Conservation (phyloP, 2,113 vertebrate species). For the Misgurnus anguillicaudatus region DNA sequence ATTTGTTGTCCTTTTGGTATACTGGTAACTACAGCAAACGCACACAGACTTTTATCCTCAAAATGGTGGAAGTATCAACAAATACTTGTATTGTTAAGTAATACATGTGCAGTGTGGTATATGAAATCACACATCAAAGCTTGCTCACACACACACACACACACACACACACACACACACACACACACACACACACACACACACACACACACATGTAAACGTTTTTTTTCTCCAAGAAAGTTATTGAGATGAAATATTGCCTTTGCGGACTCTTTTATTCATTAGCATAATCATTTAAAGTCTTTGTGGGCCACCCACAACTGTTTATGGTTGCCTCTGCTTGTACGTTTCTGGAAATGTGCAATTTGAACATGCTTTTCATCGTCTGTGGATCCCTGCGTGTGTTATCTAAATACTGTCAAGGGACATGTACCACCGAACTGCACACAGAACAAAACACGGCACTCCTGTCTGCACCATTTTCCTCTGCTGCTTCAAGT, state of each 20-base stretch:
- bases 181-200: too few species aligned
- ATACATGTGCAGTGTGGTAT: constrained; percentile 1
- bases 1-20: not conserved
- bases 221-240: constrained; percentile 30
- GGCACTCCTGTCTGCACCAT: constrained; percentile 25
- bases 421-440: constrained; percentile 49
- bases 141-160: constrained; percentile 20
- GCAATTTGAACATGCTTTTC: constrained; percentile 58
- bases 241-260: constrained; percentile 41
- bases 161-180: constrained; percentile 3
- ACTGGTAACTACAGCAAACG: not conserved
- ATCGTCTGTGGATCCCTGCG: constrained; percentile 52
- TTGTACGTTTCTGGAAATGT: constrained; percentile 45
- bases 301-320: constrained; percentile 55
- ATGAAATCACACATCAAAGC: constrained; percentile 31
- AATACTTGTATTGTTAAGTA: not conserved
- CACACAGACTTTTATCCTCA: not conserved
- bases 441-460: constrained; percentile 33
- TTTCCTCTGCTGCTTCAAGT: constrained; percentile 23
- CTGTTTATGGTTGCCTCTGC: constrained; percentile 43
- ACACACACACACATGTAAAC: constrained; percentile 8
- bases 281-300: constrained; percentile 52
- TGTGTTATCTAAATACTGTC: constrained; percentile 66
- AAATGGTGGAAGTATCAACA: not conserved
- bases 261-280: constrained; percentile 46